Conservation (phyloP, 2,797 vertebrate genomes). For the Acestrorhynchus altus region DNA sequence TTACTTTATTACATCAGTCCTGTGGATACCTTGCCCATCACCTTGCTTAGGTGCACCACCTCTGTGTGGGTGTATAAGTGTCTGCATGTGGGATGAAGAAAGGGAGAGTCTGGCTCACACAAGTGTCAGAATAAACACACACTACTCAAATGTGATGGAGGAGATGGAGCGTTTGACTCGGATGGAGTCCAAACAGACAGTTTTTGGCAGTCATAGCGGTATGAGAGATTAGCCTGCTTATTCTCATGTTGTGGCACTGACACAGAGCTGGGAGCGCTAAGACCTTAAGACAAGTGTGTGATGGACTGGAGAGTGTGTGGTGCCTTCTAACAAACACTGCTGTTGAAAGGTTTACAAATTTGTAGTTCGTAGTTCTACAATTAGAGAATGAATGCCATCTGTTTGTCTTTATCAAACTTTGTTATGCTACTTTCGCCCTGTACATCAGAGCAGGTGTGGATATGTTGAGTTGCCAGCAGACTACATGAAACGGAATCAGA, state of each 20-base stretch:
- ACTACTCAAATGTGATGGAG: slow-evolving; percentile 17
- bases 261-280: neutral
- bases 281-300: slow-evolving; percentile 6
- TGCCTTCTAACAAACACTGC: neutral
- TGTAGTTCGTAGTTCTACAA: no score
- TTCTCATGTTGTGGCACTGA: slow-evolving; percentile 20
- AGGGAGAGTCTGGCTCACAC: slow-evolving; percentile 31
- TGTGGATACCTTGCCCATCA: slow-evolving; percentile 51
- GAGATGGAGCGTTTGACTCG: neutral
- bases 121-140: slow-evolving; percentile 38
- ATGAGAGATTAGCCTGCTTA: slow-evolving; percentile 40
- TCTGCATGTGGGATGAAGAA: neutral
- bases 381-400: no score
- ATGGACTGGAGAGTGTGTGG: neutral
- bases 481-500: no score
- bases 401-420: no score
- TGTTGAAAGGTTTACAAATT: neutral
- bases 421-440: no score
- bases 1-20: slow-evolving; percentile 59
- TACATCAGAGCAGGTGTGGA: no score
- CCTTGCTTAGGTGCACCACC: slow-evolving; percentile 32
- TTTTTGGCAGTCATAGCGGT: slow-evolving; percentile 19
- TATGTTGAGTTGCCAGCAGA: no score
- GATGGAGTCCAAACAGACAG: neutral
- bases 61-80: slow-evolving; percentile 6